Conservation (phyloP, 2,113 vertebrate species). For the Fregata magnificens region DNA sequence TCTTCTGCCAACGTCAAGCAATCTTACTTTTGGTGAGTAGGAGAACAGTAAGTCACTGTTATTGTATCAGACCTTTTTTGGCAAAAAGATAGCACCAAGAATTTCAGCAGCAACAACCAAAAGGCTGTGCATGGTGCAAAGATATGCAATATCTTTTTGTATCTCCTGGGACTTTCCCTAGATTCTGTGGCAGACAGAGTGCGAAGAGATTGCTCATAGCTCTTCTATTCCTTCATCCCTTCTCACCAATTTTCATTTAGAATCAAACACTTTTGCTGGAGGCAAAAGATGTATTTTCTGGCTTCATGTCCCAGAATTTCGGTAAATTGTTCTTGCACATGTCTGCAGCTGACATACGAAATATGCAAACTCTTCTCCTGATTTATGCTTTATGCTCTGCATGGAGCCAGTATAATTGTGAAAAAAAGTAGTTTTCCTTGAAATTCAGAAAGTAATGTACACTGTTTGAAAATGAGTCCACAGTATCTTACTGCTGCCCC, state of each 20-base stretch:
- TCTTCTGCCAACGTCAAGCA: neutral
- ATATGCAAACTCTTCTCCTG: constrained; percentile 10
- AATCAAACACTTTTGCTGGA: constrained; percentile 44
- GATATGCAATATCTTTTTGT: constrained; percentile 36
- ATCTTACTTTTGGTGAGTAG: neutral
- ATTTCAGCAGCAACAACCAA: constrained; percentile 54
- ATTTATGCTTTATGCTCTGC: constrained; percentile 36
- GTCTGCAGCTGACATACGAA: constrained; percentile 2
- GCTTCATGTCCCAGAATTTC: constrained; percentile 12
- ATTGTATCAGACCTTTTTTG: neutral
- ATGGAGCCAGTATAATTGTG: neutral
- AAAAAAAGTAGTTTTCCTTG: constrained; percentile 21
- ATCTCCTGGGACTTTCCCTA: constrained; percentile 60
- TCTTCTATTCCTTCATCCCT: constrained; percentile 58
- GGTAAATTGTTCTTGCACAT: constrained; percentile 45
- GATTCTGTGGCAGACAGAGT: constrained; percentile 47
- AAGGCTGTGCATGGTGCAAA: constrained; percentile 20
- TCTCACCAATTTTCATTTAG: constrained; percentile 62
- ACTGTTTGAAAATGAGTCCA: constrained; percentile 13
- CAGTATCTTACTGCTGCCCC: neutral
- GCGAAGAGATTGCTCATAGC: constrained; percentile 44
- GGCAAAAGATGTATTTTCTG: constrained; percentile 21
- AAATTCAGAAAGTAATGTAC: constrained; percentile 42
- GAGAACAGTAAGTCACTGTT: neutral
- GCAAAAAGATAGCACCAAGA: constrained; percentile 31